These are phyloP conservation scores for Pimpla rufipes DNA, from an alignment of 2,888 invertebrate species.

Conservation along the genomic window DNA sequence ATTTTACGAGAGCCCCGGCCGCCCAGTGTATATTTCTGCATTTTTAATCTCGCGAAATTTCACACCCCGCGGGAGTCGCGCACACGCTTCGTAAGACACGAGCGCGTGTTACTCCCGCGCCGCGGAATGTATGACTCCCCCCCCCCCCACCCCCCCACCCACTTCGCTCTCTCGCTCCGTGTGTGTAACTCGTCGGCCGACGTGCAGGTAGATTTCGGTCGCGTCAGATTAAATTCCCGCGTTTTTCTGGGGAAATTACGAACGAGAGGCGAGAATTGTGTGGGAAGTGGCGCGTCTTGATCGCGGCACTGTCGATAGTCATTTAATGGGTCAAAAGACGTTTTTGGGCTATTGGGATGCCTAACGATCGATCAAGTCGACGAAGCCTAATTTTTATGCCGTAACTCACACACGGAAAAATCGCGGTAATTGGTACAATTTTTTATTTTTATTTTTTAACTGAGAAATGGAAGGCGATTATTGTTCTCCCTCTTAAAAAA, in stretches of 20 bases:
- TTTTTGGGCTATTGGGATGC: too few relatives aligned
- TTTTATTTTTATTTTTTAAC: not conserved
- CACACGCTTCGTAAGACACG: conserved; percentile 64
- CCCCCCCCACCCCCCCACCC: not conserved
- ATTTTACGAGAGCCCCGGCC: conserved; percentile 56
- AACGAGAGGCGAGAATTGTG: not conserved
- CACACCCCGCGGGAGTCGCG: conserved; percentile 71
- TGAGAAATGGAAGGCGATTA: not conserved
- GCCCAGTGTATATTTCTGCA: conserved; percentile 76
- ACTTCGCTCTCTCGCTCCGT: not conserved
- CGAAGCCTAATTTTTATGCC: too few relatives aligned
- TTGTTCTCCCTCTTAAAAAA: too few relatives aligned
- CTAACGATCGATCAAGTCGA: too few relatives aligned
- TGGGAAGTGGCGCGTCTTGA: not conserved
- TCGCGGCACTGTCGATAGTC: not conserved
- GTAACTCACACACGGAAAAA: too few relatives aligned
- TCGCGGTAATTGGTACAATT: too few relatives aligned
- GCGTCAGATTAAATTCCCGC: not conserved
- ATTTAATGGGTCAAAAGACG: not conserved
- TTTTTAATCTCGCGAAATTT: conserved; percentile 82
- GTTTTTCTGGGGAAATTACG: conserved; percentile 4
- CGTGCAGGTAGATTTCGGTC: conserved; percentile 10
- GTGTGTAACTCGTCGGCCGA: conserved; percentile 12
- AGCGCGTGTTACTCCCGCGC: conserved; percentile 30
- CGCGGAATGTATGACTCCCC: conserved; percentile 4